Conservation (phyloP, 1,140 invertebrate genomes). For the Pseudoatta argentina region DNA sequence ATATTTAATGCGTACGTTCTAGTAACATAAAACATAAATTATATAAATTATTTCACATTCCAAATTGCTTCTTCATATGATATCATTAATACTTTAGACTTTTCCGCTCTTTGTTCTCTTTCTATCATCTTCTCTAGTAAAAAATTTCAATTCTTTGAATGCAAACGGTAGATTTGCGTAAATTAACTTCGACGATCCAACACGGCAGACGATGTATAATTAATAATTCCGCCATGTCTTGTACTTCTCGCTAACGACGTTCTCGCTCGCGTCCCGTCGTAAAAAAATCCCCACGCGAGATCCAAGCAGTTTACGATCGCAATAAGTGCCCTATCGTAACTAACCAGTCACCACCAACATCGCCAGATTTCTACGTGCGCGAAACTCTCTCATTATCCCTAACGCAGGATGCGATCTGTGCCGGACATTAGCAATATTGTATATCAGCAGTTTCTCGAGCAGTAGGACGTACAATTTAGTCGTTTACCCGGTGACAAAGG, state of each 20-base stretch:
- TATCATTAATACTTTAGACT: not conserved
- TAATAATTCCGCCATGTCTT: slow-evolving; percentile 30
- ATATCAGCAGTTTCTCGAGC: slow-evolving; percentile 65
- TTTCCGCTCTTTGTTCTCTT: not conserved
- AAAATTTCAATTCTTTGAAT: slow-evolving; percentile 2
- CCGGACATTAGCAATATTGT: slow-evolving; percentile 75
- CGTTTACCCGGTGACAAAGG: slow-evolving; percentile 74
- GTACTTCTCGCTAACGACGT: slow-evolving; percentile 30
- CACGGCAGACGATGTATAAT: not conserved
- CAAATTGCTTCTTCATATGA: not conserved
- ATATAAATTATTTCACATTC: slow-evolving; percentile 2
- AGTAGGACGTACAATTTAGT: slow-evolving; percentile 73
- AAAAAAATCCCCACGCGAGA: slow-evolving; percentile 48
- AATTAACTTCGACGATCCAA: not conserved
- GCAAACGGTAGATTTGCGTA: not conserved
- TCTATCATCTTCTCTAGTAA: not conserved
- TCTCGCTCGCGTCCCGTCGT: not conserved
- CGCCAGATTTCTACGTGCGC: slow-evolving; percentile 10
- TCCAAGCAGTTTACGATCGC: slow-evolving; percentile 55
- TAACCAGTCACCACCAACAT: slow-evolving; percentile 6
- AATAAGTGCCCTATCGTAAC: slow-evolving; percentile 37
- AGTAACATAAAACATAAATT: not conserved
- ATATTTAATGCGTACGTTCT: not conserved
- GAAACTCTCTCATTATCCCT: slow-evolving; percentile 68
- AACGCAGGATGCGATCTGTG: slow-evolving; percentile 53